A percentile compares a stretch with the other conserved stretches of the same genome.
phyloP scores from a whole-genome alignment of 2,113 vertebrate species.

The Oreotragus oreotragus region DNA sequence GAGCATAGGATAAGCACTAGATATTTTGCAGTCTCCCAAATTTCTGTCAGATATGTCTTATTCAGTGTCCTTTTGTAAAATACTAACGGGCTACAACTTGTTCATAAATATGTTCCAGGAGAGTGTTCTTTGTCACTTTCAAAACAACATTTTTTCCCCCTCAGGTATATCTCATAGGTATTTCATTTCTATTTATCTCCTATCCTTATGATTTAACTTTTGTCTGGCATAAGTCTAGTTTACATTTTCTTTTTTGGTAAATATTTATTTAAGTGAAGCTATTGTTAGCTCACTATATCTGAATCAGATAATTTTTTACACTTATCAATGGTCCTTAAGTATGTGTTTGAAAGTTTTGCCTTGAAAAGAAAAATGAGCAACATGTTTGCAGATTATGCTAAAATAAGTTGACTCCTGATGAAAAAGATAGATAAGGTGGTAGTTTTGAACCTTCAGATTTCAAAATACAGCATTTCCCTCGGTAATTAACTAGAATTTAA shows the following conservation, averaged over 20 bases:
- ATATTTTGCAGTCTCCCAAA: neutral
- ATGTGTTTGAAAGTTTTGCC: neutral
- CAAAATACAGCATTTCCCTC: neutral
- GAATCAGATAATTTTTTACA: neutral
- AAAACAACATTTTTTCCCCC: neutral
- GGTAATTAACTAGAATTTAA: neutral
- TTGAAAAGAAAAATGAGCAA: conserved; percentile 20
- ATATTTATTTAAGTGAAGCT: neutral
- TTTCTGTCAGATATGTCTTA: conserved; percentile 27
- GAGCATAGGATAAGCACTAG: neutral
- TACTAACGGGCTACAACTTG: neutral
- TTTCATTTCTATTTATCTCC: conserved; percentile 30
- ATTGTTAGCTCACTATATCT: neutral
- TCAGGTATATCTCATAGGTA: neutral
- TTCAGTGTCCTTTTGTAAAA: conserved; percentile 44
- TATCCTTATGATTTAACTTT: neutral
- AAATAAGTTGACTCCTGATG: neutral
- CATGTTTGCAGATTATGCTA: neutral
- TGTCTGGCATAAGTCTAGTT: neutral
- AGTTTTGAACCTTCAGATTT: neutral
- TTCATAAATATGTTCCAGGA: conserved; percentile 39
- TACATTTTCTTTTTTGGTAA: neutral
- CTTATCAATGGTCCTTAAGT: neutral
- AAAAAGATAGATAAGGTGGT: neutral
- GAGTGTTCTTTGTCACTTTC: neutral